Evolutionary conservation across 2,113 vertebrate genomes (phyloP), one percentile per base, ranked within the genome.

Genomic region (Indri indri): DNA sequence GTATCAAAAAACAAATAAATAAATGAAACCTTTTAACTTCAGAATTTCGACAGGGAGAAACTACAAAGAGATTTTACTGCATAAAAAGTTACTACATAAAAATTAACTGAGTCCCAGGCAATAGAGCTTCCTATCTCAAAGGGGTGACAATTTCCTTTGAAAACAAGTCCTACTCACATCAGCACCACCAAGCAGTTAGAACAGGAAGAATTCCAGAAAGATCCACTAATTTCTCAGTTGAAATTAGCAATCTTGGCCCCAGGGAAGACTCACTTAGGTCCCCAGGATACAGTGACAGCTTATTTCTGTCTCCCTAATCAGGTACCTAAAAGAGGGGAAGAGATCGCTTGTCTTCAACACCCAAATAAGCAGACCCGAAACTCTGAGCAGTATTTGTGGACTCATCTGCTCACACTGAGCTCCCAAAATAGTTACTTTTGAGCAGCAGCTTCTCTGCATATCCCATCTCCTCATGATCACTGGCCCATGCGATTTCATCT

Each of bases 171-270:
- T 10, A 59, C 57, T 50, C 14, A 37, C 59, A 9, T 37, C 23
- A 77, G 10, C 57, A 65, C 71, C 11, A 10, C 25, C 13, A 5
- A 6, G 16, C 1, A 27, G 34, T 22, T 50, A 52, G 45, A 79
- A 30, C 45, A 16, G 34, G 45, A 76, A 63, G 71, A 66, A 66
- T 50, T 50, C 42, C 34, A 65, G 42, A 77, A 27, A 37, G 23
- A 52, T 0, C 10, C 11, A 32, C 34, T 22, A 4, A 37, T 14
- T 18, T 13, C 23, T 13, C 7, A 0, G 10, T 22, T 37, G 34
- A 52, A 18, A 52, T 52, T 23, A 16, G 4, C 59, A 40, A 34
- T 47, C 71, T 27, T 14, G 34, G 59, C 73, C 59, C 73, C 34
- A 11, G 20, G 32, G 34, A 34, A 37, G 42, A 65, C 32, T 22